These are phyloP conservation scores for Sebastiscus albofasciatus DNA, from an alignment of 2,797 vertebrate genomes.

Conservation along the genomic window DNA sequence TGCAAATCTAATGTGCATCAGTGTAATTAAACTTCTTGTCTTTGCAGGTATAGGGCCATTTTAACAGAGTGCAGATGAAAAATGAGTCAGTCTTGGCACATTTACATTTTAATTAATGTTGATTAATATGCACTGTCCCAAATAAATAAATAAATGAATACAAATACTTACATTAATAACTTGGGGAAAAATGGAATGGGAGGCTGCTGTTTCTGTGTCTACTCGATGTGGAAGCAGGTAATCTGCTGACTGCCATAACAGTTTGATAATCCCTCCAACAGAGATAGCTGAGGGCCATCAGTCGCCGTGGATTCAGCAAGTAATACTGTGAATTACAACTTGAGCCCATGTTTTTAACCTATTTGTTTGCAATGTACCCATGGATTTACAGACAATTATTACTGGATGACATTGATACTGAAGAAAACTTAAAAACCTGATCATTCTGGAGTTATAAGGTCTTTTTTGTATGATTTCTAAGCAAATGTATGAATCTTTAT, in stretches of 20 bases:
- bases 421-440: background rate
- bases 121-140: constrained; percentile 7
- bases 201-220: background rate
- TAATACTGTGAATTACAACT: background rate
- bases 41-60: background rate
- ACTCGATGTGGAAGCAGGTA: background rate
- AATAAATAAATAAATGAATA: constrained; percentile 3
- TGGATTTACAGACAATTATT: background rate
- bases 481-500: background rate
- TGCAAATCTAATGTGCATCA: background rate
- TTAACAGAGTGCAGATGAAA: background rate
- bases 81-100: background rate
- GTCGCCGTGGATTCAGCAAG: background rate
- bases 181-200: background rate
- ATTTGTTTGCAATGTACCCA: background rate
- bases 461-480: background rate
- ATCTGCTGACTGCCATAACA: background rate
- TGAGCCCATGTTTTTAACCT: background rate
- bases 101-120: constrained; percentile 26
- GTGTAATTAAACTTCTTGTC: background rate
- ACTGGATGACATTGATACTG: background rate
- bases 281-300: background rate
- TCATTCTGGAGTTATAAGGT: background rate
- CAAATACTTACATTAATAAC: background rate
- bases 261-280: background rate